Evolutionary conservation across 2,113 vertebrate genomes (phyloP).

Genomic region (Apus apus): DNA sequence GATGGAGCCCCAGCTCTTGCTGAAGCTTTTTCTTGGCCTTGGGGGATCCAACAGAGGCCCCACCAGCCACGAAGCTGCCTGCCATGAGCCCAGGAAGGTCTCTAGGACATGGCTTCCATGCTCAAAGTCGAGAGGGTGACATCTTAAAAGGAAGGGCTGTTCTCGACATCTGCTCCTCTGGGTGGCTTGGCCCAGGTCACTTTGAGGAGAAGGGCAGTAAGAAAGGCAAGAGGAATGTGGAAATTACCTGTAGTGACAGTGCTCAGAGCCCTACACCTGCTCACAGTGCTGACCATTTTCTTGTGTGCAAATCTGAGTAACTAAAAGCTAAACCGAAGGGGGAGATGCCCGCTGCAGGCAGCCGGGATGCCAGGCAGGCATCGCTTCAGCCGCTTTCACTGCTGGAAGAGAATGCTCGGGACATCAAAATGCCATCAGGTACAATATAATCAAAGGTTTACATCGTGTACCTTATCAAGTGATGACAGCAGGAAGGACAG

Average conservation of each 20-base stretch:
- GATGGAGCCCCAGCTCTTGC: not conserved
- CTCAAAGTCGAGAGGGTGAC: no score
- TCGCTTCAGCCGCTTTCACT: not conserved
- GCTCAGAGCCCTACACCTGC: not conserved
- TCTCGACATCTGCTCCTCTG: fast-evolving
- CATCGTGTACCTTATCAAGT: not conserved
- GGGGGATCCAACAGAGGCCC: not conserved
- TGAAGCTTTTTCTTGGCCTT: not conserved
- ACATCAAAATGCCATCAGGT: not conserved
- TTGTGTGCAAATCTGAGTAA: not conserved
- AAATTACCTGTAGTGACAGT: fast-evolving
- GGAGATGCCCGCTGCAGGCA: not conserved
- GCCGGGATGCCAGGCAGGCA: not conserved
- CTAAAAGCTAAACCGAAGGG: not conserved
- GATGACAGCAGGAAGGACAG: not conserved
- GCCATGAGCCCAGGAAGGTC: not conserved
- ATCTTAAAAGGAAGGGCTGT: not conserved
- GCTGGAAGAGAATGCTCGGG: not conserved
- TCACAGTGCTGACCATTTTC: fast-evolving
- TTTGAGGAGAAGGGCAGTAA: not conserved
- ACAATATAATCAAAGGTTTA: not conserved
- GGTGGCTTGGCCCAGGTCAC: not conserved
- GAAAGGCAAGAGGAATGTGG: no score
- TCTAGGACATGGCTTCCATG: not conserved
- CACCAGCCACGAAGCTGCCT: not conserved